A percentile compares a stretch with the other conserved stretches of the same genome.
These are phyloP conservation scores for Coryphaenoides rupestris DNA, from an alignment of 2,113 vertebrate species.

Conservation along the genomic window DNA sequence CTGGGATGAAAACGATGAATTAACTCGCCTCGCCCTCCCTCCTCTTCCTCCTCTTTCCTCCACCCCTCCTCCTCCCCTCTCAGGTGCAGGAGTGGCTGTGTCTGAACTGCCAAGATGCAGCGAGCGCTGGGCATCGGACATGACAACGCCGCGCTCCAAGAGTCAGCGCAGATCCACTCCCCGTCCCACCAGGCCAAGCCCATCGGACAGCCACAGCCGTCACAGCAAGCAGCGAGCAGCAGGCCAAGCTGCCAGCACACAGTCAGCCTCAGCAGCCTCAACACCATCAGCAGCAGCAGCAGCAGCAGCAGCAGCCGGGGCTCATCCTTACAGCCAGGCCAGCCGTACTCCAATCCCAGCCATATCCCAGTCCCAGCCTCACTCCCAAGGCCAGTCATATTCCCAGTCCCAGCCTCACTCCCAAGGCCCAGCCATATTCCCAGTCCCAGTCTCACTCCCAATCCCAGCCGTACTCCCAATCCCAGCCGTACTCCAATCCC, in stretches of 20 bases:
- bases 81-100: constrained; percentile 98
- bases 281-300: too few relatives aligned
- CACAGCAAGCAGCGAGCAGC: constrained; percentile 41
- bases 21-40: too few relatives aligned
- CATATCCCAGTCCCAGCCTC: not conserved
- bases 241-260: constrained; percentile 56
- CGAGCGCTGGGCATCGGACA: constrained; percentile 96
- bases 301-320: constrained; percentile 37
- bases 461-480: not conserved
- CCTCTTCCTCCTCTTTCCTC: too few relatives aligned
- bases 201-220: constrained; percentile 62
- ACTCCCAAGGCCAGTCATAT: not conserved
- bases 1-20: too few relatives aligned
- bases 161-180: constrained; percentile 92
- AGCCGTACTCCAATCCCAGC: constrained; percentile 22
- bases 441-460: too few relatives aligned
- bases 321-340: constrained; percentile 34
- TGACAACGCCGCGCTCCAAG: constrained; percentile 93
- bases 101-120: constrained; percentile 99
- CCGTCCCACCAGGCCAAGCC: constrained; percentile 78
- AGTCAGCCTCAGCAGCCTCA: constrained; percentile 34
- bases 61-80: constrained; percentile 35
- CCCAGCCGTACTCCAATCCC: constrained; percentile 8
- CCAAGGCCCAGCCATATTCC: constrained; percentile 39
- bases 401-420: not conserved